These are phyloP conservation scores for Dolichopus griseipennis DNA, from an alignment of 2,888 invertebrate genomes.

Conservation along the genomic window DNA sequence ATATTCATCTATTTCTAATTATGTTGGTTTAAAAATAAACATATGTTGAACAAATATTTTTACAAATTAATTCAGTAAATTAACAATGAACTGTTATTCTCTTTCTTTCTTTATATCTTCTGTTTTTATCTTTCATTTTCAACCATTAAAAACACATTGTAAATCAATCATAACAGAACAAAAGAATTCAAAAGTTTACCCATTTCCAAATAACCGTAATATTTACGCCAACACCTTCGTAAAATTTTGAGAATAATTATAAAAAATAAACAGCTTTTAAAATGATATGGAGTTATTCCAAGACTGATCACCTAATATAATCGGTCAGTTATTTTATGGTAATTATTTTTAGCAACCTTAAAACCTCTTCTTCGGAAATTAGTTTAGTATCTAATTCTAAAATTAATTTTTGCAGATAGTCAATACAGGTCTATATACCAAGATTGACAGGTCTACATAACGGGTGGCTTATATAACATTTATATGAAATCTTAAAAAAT, in stretches of 20 bases:
- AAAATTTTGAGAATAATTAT: background rate
- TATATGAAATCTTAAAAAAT: too few relatives aligned
- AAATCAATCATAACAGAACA: background rate
- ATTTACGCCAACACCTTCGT: background rate
- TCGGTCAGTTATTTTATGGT: too few relatives aligned
- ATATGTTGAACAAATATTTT: background rate
- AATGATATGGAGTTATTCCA: too few relatives aligned
- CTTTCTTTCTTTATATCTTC: background rate
- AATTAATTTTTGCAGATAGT: too few relatives aligned
- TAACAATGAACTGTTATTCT: background rate
- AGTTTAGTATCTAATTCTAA: too few relatives aligned
- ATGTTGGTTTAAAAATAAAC: background rate
- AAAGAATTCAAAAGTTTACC: background rate
- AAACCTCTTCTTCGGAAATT: too few relatives aligned
- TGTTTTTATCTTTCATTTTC: too few relatives aligned
- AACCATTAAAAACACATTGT: background rate
- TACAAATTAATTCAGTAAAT: background rate
- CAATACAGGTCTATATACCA: too few relatives aligned
- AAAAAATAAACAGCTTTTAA: background rate
- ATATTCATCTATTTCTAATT: background rate
- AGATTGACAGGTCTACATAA: too few relatives aligned
- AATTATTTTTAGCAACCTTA: too few relatives aligned
- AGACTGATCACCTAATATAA: too few relatives aligned
- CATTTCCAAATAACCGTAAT: background rate
- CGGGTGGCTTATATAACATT: too few relatives aligned